Conservation (phyloP, 2,113 vertebrate species). For the Leptodactylus fuscus region DNA sequence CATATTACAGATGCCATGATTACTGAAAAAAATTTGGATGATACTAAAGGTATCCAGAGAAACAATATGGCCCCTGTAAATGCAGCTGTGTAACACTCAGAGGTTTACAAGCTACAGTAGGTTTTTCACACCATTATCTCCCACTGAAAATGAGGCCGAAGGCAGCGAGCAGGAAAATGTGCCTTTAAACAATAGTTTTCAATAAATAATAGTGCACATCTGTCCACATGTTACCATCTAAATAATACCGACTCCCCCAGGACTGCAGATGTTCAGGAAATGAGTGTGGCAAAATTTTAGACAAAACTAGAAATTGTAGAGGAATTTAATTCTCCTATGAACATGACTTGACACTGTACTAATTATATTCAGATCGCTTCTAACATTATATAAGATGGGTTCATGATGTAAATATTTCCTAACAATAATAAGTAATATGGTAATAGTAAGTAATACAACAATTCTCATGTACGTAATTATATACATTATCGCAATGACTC, state of each 20-base stretch:
- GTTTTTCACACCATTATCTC: neutral
- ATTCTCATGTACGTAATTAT: neutral
- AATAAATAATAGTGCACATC: neutral
- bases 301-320: constrained; percentile 2
- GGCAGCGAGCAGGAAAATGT: neutral
- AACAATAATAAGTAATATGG: no score
- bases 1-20: no score
- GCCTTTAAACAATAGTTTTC: neutral
- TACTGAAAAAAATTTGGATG: no score
- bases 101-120: neutral
- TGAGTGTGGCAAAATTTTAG: neutral
- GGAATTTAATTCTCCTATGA: neutral
- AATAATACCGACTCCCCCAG: neutral
- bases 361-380: neutral
- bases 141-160: neutral
- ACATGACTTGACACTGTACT: neutral
- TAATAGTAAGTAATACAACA: neutral
- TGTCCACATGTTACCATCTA: constrained; percentile 1
- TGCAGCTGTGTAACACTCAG: no score
- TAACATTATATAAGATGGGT: neutral
- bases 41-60: no score
- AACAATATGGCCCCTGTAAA: no score
- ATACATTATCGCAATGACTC: neutral
- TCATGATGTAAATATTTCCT: neutral
- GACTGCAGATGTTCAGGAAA: constrained; percentile 25